Percentiles rank a stretch among this genome's conserved stretches.
Evolutionary conservation across 2,113 vertebrate genomes (phyloP).

Genomic region (Crotalus viridis): DNA sequence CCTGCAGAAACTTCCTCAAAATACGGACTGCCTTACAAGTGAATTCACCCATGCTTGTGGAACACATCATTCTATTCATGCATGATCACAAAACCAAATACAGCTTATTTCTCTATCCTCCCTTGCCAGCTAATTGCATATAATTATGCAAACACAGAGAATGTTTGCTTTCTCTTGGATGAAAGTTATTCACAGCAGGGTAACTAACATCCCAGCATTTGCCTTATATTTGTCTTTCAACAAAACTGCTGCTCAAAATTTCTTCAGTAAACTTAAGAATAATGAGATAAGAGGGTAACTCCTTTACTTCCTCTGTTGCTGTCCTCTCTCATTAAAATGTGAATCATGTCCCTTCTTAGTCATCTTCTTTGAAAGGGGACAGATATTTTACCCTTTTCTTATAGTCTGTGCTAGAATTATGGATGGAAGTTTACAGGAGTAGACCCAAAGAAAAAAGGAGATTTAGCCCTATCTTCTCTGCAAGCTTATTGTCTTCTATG

Average conservation of each 20-base stretch:
- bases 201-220: conserved; percentile 2
- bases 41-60: not conserved
- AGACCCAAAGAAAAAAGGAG: not conserved
- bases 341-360: not conserved
- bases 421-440: not conserved
- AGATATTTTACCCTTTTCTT: not conserved
- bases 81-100: not conserved
- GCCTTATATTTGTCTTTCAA: not conserved
- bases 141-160: not conserved
- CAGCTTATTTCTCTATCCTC: not conserved
- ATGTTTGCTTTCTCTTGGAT: not conserved
- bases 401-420: not conserved
- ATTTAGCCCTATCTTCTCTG: not conserved
- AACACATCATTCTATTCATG: not conserved
- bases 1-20: not conserved
- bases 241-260: not conserved
- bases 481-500: not conserved
- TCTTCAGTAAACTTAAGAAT: not conserved
- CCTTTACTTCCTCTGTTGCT: not conserved
- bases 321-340: not conserved
- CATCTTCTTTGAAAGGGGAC: not conserved
- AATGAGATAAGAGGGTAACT: not conserved
- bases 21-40: not conserved
- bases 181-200: conserved; percentile 12
- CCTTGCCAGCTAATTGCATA: not conserved